Percentiles rank a stretch among this genome's conserved stretches.
Conservation (phyloP, 2,113 vertebrate species). For the Clupea harengus region DNA sequence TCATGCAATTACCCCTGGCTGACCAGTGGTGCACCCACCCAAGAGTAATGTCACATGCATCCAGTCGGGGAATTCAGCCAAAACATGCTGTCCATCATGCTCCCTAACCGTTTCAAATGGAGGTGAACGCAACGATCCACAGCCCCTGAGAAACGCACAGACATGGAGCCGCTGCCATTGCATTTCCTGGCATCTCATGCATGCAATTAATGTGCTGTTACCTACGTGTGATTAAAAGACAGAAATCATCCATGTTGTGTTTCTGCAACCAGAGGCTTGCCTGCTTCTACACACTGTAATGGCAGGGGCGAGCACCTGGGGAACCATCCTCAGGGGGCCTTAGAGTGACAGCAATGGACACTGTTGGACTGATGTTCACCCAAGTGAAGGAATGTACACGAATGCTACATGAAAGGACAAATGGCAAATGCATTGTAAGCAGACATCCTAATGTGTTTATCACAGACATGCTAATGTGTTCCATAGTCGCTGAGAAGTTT, state of each 20-base stretch:
- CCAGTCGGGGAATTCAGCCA: neutral
- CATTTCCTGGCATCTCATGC: neutral
- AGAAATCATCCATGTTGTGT: neutral
- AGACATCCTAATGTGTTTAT: neutral
- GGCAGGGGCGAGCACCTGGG: neutral
- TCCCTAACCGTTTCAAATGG: neutral
- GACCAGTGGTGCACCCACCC: slow-evolving; percentile 41
- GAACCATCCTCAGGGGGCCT: neutral
- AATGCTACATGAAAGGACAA: neutral
- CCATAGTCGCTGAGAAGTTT: neutral
- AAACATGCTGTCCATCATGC: slow-evolving; percentile 4
- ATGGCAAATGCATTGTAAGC: neutral
- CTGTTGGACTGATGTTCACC: neutral
- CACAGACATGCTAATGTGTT: neutral
- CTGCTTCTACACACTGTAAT: neutral
- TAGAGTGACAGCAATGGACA: neutral
- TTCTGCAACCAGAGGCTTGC: neutral
- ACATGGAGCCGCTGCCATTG: neutral
- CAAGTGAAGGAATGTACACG: neutral
- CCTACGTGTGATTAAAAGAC: neutral
- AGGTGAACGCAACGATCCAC: neutral
- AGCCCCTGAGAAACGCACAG: neutral
- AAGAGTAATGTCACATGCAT: slow-evolving; percentile 4
- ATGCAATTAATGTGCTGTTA: neutral
- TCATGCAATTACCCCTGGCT: slow-evolving; percentile 70